Evolutionary conservation across 2,797 vertebrate genomes (phyloP).

Genomic region (Pteropus rufus): DNA sequence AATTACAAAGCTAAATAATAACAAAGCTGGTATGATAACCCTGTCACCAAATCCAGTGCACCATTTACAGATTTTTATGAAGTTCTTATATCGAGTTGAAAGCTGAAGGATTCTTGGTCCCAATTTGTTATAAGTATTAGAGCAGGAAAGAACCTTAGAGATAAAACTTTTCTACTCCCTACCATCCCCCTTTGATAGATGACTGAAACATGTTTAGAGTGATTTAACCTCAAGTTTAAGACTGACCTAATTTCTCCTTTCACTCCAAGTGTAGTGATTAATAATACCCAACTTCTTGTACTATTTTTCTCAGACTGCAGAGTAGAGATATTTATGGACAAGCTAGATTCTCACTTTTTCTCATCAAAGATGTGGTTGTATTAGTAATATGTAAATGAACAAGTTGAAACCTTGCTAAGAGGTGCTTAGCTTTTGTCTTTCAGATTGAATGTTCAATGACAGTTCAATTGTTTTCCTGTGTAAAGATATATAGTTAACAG

Average conservation of each 20-base stretch:
- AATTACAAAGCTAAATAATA: slow-evolving; percentile 33
- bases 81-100: slow-evolving; percentile 11
- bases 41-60: neutral
- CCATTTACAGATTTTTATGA: slow-evolving; percentile 29
- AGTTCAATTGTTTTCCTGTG: neutral
- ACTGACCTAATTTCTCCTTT: slow-evolving; percentile 20
- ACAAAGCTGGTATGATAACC: neutral
- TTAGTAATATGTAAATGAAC: slow-evolving; percentile 23
- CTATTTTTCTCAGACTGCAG: neutral
- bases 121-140: slow-evolving; percentile 42
- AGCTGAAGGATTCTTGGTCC: neutral
- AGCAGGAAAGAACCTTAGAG: neutral
- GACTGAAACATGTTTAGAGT: slow-evolving; percentile 4
- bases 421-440: slow-evolving; percentile 37
- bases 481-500: neutral
- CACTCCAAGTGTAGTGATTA: neutral
- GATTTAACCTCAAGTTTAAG: neutral
- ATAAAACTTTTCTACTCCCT: neutral
- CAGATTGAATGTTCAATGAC: slow-evolving; percentile 36
- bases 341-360: slow-evolving; percentile 16
- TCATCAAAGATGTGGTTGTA: slow-evolving; percentile 13
- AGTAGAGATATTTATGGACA: neutral
- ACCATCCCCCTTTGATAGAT: neutral
- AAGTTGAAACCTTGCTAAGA: slow-evolving; percentile 40
- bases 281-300: neutral